phyloP scores from a whole-genome alignment of 1,140 invertebrate species.

The Cephus cinctus region DNA sequence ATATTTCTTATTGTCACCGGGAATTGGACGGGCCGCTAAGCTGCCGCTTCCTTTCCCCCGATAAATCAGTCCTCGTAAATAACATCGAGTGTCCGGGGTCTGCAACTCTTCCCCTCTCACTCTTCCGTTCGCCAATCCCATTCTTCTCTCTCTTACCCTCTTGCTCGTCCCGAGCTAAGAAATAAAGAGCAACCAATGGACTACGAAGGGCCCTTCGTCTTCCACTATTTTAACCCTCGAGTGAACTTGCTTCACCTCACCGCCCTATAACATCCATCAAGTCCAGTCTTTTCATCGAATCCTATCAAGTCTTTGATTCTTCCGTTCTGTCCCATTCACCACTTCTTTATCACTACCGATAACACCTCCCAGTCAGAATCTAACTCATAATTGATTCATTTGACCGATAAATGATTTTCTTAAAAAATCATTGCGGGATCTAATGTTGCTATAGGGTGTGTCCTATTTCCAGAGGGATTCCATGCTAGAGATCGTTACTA shows the following conservation, averaged over 20 bases:
- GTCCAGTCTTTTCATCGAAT: conserved; percentile 24
- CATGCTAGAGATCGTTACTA: too few relatives aligned
- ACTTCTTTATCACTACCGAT: too few relatives aligned
- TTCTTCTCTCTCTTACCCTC: conserved; percentile 15
- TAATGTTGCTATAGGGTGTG: too few relatives aligned
- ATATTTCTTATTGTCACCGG: conserved; percentile 27
- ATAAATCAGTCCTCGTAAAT: conserved; percentile 55
- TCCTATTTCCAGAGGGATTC: too few relatives aligned
- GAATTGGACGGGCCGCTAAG: conserved; percentile 41
- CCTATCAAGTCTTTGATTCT: too few relatives aligned
- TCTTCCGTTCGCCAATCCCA: background rate
- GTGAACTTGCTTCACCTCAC: conserved; percentile 15
- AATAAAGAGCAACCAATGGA: conserved; percentile 47
- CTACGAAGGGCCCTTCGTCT: conserved; percentile 39
- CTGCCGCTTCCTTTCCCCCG: conserved; percentile 48
- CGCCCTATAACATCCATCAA: conserved; percentile 37
- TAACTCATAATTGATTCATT: too few relatives aligned
- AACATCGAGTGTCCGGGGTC: conserved; percentile 47
- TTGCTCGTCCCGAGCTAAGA: conserved; percentile 34
- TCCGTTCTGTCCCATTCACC: too few relatives aligned
- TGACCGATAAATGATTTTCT: too few relatives aligned
- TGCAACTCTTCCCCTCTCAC: conserved; percentile 25
- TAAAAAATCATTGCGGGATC: too few relatives aligned
- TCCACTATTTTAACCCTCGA: conserved; percentile 41
- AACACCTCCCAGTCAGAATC: too few relatives aligned